Evolutionary conservation across 2,888 invertebrate species (phyloP), one percentile per base, ranked within the genome.

Genomic region (Ormia ochracea): DNA sequence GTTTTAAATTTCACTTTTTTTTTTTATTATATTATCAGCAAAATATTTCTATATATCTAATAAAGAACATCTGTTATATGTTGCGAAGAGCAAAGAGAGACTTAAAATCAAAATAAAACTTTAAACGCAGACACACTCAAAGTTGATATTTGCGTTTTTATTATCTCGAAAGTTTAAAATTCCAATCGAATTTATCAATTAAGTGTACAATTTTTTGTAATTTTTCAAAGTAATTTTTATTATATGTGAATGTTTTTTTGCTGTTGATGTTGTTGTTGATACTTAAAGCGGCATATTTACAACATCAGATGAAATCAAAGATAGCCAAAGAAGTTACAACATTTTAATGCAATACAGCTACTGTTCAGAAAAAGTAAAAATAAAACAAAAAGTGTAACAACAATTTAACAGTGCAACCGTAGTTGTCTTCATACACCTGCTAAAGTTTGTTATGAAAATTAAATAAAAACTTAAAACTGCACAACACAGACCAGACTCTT

Each of bases 101-200:
- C 4, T 26, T 23, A 58, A 56, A 41, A 31, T 33, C 26, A 7
- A 41, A 45, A 69, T 52, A 31, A 31, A 70, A 59, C 17, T n/a
- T n/a, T n/a, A 70, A 63, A 41, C 26, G 33, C 43, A 69, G 50
- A 58, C 56, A 56, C 80, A 80, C 73, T 80, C 76, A 63, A 52
- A 80, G 68, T 76, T 73, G 68, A 68, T 76, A 74, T 72, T 82
- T 80, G 82, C 82, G 82, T 82, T 82, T 82, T 81, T 66, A 79
- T 80, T 80, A 82, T 82, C 82, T 75, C 61, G 66, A 78, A 82
- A 80, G 77, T 81, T 81, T 81, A 73, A 81, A 81, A 82, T 80
- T 81, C 79, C 82, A 78, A 82, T 82, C 81, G 82, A 80, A 81
- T 81, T 82, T 82, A 82, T 82, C 82, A 82, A 82, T 82, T 82